Percentiles rank a stretch among this genome's conserved stretches.
Evolutionary conservation across 2,888 invertebrate species (phyloP).

Genomic region (Eupithecia tripunctaria): DNA sequence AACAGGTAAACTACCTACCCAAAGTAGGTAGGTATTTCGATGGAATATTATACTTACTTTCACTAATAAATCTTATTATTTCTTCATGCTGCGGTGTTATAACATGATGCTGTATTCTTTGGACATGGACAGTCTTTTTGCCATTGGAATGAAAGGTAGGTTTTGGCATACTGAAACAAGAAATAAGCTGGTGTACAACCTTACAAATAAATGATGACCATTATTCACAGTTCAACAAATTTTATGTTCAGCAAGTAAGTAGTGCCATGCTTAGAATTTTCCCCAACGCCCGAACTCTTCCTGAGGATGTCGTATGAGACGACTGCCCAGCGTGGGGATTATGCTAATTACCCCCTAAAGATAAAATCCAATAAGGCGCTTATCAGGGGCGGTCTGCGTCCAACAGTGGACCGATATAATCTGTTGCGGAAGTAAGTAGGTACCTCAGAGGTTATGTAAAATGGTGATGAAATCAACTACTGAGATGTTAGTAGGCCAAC

Average conservation of each 20-base stretch:
- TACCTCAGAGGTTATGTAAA: constrained; percentile 82
- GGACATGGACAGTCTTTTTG: constrained; percentile 84
- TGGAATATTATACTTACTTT: constrained; percentile 86
- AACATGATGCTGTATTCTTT: constrained; percentile 84
- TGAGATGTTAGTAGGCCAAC: constrained; percentile 46
- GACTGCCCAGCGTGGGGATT: too few species aligned
- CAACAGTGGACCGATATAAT: too few species aligned
- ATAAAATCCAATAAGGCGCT: too few species aligned
- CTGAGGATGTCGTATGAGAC: too few species aligned
- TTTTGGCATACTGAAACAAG: constrained; percentile 88
- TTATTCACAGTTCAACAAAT: not conserved
- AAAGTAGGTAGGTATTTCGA: not conserved
- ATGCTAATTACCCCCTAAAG: too few species aligned
- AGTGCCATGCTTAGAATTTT: too few species aligned
- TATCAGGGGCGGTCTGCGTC: too few species aligned
- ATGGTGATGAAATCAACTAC: constrained; percentile 73
- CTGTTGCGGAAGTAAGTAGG: too few species aligned
- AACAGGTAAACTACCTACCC: too few species aligned
- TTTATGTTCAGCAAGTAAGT: not conserved
- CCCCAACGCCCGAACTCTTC: too few species aligned
- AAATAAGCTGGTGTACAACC: not conserved
- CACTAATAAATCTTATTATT: constrained; percentile 93
- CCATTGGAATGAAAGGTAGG: constrained; percentile 91
- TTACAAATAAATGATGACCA: not conserved
- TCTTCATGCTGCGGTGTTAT: constrained; percentile 93